A percentile compares a stretch with the other conserved stretches of the same genome.
Conservation (phyloP, 2,888 invertebrate species). For the Lissocephala sabroskyi region DNA sequence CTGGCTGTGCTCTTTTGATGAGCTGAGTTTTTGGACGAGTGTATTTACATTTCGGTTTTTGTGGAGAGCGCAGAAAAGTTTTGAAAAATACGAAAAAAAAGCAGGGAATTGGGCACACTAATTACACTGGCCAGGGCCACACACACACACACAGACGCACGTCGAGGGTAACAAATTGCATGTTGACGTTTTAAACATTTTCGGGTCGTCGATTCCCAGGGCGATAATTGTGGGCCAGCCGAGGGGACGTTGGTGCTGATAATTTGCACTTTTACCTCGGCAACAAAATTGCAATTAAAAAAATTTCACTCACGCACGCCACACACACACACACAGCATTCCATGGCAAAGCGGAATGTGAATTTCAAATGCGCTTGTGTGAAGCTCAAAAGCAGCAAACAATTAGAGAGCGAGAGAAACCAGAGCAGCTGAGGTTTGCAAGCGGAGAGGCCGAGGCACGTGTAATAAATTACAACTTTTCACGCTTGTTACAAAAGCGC, state of each 20-base stretch:
- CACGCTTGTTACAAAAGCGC: constrained; percentile 33
- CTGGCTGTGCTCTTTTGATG: too few relatives aligned
- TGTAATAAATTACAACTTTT: constrained; percentile 52
- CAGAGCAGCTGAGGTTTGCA: neutral
- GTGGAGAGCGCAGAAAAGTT: neutral
- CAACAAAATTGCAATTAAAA: constrained; percentile 39
- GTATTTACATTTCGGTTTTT: too few relatives aligned
- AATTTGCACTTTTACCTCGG: constrained; percentile 7
- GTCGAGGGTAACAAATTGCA: neutral
- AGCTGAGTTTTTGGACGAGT: too few relatives aligned
- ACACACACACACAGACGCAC: neutral
- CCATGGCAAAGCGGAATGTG: constrained; percentile 5
- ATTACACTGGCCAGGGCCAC: neutral
- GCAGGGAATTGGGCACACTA: constrained; percentile 7
- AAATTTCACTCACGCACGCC: constrained; percentile 8
- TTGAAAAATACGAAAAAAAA: neutral
- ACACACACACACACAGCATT: too few relatives aligned
- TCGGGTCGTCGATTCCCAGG: constrained; percentile 3
- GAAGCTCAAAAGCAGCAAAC: constrained; percentile 19
- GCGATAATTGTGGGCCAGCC: neutral
- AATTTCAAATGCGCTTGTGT: constrained; percentile 7
- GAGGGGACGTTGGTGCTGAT: neutral
- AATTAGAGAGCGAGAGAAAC: constrained; percentile 22
- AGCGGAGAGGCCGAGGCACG: constrained; percentile 5
- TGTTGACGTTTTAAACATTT: neutral